Evolutionary conservation across 2,797 vertebrate species (phyloP).

Genomic region (Meda fulgida): DNA sequence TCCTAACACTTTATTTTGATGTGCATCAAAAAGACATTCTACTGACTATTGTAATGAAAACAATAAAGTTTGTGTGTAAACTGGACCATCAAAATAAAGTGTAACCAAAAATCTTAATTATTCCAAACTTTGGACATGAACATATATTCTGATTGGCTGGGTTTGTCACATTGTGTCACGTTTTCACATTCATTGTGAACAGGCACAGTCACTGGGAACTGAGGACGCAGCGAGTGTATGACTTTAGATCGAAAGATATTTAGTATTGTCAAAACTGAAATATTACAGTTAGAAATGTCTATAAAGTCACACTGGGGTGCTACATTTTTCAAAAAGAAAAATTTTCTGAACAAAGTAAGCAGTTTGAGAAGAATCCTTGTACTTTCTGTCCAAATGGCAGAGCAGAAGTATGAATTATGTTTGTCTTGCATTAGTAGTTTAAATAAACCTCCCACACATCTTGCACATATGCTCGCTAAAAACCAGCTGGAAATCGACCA

Average conservation of each 20-base stretch:
- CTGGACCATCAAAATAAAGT: background rate
- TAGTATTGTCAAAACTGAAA: background rate
- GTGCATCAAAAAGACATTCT: no score
- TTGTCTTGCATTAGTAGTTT: conserved; percentile 17
- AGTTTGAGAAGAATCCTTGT: background rate
- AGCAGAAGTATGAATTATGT: conserved; percentile 25
- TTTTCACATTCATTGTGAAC: background rate
- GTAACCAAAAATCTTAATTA: background rate
- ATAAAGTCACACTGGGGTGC: background rate
- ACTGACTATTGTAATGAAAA: no score
- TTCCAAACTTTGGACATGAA: no score
- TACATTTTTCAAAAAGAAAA: background rate
- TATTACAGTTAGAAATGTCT: background rate
- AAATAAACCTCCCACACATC: conserved; percentile 41
- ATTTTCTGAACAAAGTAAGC: background rate
- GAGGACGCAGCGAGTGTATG: no score
- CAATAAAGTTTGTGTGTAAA: background rate
- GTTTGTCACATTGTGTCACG: background rate
- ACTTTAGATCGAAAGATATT: background rate
- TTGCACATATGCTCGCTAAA: conserved; percentile 33
- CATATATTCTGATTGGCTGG: background rate
- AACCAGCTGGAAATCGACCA: conserved; percentile 25
- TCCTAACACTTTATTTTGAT: no score
- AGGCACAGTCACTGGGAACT: background rate
- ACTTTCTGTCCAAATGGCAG: background rate